These are phyloP conservation scores for Coccyzus lansbergi DNA, from an alignment of 2,797 vertebrate genomes.

Conservation along the genomic window DNA sequence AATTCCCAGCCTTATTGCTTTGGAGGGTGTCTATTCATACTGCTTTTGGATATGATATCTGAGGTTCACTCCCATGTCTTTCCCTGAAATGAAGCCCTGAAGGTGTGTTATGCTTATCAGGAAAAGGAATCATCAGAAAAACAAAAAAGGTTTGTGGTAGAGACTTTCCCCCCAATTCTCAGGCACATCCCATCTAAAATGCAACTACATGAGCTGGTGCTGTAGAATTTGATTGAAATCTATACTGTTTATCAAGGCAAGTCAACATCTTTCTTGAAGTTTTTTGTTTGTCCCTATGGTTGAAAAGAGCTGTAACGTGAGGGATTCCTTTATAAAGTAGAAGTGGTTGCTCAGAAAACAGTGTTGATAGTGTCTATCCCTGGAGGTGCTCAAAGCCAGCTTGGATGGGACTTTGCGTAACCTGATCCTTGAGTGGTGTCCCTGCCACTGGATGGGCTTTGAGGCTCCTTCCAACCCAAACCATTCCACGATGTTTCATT, in stretches of 20 bases:
- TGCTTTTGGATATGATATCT: not conserved
- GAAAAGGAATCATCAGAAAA: not conserved
- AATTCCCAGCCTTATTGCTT: not conserved
- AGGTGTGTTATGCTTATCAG: not conserved
- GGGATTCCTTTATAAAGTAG: not conserved
- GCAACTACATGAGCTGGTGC: accelerated
- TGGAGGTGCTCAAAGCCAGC: no score
- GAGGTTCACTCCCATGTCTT: not conserved
- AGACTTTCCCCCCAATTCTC: not conserved
- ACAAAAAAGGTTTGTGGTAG: not conserved
- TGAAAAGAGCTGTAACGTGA: not conserved
- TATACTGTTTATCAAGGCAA: not conserved
- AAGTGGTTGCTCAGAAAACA: no score
- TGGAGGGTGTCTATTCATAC: not conserved
- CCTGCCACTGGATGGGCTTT: no score
- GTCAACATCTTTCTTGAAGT: not conserved
- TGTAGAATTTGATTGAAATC: not conserved
- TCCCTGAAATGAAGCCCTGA: not conserved
- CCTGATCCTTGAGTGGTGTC: no score
- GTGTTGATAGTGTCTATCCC: no score
- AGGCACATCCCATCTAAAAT: not conserved
- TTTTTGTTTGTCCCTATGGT: not conserved
- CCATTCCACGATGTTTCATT: not conserved
- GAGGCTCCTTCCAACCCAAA: no score
- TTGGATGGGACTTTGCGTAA: no score